A percentile compares a stretch with the other conserved stretches of the same genome.
These are phyloP conservation scores for Nixonia krombeini DNA, from an alignment of 1,140 invertebrate genomes.

Conservation along the genomic window DNA sequence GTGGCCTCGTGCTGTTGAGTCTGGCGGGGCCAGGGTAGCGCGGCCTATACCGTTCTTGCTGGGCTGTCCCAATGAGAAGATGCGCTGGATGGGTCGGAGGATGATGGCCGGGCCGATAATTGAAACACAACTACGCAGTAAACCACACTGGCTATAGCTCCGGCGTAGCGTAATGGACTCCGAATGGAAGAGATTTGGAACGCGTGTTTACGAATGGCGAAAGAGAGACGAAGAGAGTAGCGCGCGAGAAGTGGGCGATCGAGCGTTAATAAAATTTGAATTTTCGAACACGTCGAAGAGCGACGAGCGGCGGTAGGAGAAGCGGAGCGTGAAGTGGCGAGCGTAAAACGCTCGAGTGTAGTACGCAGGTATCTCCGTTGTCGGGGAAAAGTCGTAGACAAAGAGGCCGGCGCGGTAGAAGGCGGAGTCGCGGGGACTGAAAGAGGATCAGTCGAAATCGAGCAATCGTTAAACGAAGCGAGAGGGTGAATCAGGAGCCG, in stretches of 20 bases:
- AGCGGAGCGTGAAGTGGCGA: constrained; percentile 7
- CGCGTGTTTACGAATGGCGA: not conserved
- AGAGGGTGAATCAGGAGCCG: constrained; percentile 9
- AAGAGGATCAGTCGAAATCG: constrained; percentile 10
- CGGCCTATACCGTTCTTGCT: no score
- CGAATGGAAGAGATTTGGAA: no score
- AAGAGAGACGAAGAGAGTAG: no score
- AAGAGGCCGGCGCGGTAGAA: constrained; percentile 4
- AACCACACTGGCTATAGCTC: no score
- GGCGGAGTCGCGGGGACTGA: not conserved
- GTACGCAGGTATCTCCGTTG: constrained; percentile 1
- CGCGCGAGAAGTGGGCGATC: no score
- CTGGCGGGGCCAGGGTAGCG: no score
- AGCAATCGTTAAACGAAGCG: constrained; percentile 13
- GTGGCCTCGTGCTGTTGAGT: no score
- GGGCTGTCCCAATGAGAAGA: no score
- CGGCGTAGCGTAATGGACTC: no score
- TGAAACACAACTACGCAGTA: not conserved
- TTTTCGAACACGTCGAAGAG: not conserved
- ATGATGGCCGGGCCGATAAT: not conserved
- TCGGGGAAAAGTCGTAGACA: constrained; percentile 1
- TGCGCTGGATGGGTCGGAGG: not conserved
- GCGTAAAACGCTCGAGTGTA: constrained; percentile 7
- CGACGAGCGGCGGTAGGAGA: not conserved
- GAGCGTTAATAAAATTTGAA: not conserved